These are phyloP conservation scores for Smittia aterrima DNA, from an alignment of 2,888 invertebrate genomes.

Conservation along the genomic window DNA sequence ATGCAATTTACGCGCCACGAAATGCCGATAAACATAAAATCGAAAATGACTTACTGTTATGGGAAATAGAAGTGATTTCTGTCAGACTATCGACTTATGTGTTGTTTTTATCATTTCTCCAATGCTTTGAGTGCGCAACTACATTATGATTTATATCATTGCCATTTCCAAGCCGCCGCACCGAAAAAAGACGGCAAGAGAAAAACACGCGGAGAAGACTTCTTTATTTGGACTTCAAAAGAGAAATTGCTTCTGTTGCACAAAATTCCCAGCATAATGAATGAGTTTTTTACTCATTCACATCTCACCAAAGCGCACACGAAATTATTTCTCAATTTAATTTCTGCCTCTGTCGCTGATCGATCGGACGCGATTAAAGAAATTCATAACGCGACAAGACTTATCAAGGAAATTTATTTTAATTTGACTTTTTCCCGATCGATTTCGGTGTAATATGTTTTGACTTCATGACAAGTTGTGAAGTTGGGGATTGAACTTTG, in stretches of 20 bases:
- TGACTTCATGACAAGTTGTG: too few relatives aligned
- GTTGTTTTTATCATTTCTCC: constrained; percentile 24
- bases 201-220: not conserved
- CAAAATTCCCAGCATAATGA: constrained; percentile 36
- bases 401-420: too few relatives aligned
- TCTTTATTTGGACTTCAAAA: constrained; percentile 35
- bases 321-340: not conserved
- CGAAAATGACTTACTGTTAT: constrained; percentile 22
- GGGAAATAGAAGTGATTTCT: constrained; percentile 15
- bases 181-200: not conserved
- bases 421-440: too few relatives aligned
- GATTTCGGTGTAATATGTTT: too few relatives aligned
- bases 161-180: constrained; percentile 26
- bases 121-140: not conserved
- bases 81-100: constrained; percentile 17
- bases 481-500: too few relatives aligned
- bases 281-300: not conserved
- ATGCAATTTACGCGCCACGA: constrained; percentile 37
- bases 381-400: too few relatives aligned
- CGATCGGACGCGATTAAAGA: too few relatives aligned
- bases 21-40: constrained; percentile 30
- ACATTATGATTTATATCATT: constrained; percentile 31
- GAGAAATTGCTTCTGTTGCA: constrained; percentile 29
- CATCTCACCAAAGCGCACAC: not conserved
- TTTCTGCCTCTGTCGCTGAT: too few relatives aligned